These are phyloP conservation scores for Scaptodrosophila latifasciaeformis DNA, from an alignment of 2,888 invertebrate species.

Conservation along the genomic window DNA sequence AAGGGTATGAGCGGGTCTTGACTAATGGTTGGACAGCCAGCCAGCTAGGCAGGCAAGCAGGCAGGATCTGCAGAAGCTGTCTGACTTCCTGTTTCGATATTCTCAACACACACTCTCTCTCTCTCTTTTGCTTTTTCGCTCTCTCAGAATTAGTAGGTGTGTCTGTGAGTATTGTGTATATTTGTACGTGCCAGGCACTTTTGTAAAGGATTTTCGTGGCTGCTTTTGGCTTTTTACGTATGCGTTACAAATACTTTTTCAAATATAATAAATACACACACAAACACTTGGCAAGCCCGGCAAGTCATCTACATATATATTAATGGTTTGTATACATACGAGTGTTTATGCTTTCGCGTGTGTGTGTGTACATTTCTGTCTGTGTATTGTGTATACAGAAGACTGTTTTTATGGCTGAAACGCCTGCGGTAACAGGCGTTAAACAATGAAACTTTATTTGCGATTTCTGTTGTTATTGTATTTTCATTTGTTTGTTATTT, in stretches of 20 bases:
- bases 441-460: conserved; percentile 66
- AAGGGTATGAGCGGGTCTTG: conserved; percentile 22
- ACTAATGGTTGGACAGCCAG: conserved; percentile 40
- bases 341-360: conserved; percentile 1
- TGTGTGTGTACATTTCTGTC: conserved; percentile 20
- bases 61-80: neutral
- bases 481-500: conserved; percentile 67
- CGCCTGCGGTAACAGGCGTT: conserved; percentile 39
- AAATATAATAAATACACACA: conserved; percentile 28
- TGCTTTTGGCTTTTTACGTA: conserved; percentile 27
- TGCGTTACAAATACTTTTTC: conserved; percentile 34
- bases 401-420: neutral
- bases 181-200: conserved; percentile 50
- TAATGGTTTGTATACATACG: too few relatives aligned
- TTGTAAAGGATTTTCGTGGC: conserved; percentile 41
- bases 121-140: too few relatives aligned
- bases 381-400: conserved; percentile 11
- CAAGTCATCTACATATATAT: too few relatives aligned
- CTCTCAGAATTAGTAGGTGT: too few relatives aligned
- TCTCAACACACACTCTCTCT: neutral
- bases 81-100: too few relatives aligned
- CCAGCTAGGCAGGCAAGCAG: conserved; percentile 8
- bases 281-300: too few relatives aligned
- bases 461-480: conserved; percentile 52
- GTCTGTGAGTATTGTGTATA: too few relatives aligned